Evolutionary conservation across 2,888 invertebrate genomes (phyloP).

Genomic region (Drosophila bunnanda): DNA sequence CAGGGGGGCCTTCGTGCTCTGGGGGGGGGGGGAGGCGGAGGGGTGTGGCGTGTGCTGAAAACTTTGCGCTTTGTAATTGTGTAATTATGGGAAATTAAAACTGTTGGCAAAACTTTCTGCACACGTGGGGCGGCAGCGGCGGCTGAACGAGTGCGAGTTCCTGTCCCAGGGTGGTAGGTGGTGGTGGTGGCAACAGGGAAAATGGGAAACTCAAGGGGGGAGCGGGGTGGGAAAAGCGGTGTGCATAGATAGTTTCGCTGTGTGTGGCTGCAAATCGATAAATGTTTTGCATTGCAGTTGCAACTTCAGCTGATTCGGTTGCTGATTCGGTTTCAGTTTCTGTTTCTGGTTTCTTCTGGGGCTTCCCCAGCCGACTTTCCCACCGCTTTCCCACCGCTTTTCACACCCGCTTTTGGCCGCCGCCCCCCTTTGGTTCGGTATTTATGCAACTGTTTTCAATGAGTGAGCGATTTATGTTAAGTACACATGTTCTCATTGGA

Average conservation of each 20-base stretch:
- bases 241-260: conserved; percentile 73
- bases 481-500: conserved; percentile 80
- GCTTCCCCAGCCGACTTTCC: not conserved
- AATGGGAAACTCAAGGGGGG: conserved; percentile 9
- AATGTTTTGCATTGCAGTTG: conserved; percentile 69
- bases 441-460: conserved; percentile 79
- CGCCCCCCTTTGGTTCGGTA: conserved; percentile 51
- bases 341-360: conserved; percentile 41
- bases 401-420: not conserved
- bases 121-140: conserved; percentile 61
- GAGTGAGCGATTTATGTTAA: conserved; percentile 79
- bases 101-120: conserved; percentile 79
- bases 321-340: conserved; percentile 34
- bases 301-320: conserved; percentile 45
- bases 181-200: not conserved
- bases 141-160: conserved; percentile 18
- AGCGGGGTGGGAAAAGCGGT: conserved; percentile 38
- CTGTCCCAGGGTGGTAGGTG: not conserved
- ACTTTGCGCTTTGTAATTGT: conserved; percentile 82
- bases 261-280: conserved; percentile 66
- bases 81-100: conserved; percentile 81
- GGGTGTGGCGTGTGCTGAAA: conserved; percentile 77
- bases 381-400: not conserved
- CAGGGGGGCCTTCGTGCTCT: not conserved
- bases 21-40: conserved; percentile 46